Evolutionary conservation across 2,113 vertebrate genomes (phyloP), one percentile per base, ranked within the genome.

Genomic region (Microcebus griseorufus): DNA sequence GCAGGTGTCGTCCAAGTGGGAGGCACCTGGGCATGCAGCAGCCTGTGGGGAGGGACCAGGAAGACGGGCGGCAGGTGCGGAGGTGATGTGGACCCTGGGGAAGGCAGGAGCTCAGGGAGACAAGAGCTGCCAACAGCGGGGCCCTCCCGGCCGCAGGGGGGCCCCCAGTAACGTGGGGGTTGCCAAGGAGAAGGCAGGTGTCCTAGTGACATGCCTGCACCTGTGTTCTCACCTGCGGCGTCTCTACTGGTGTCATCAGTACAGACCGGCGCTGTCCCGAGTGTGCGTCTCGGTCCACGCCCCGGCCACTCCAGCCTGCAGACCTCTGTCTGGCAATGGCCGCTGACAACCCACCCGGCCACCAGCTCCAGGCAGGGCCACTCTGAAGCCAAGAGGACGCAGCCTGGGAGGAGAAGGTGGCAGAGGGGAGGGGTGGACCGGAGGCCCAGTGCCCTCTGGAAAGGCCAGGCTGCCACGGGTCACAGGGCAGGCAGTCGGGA

Each of bases 61-160:
- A 9, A 11, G 37, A 73, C 0, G 1, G 16, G 3, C 0, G 12
- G 18, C 23, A 12, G 11, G 0, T 0, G 1, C 4, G 11, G 25
- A 48, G 27, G 32, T 3, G 3, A 6, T 1, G 1, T 16, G 20
- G 4, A 7, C 60, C 48, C 51, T 39, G 10, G 73, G 67, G 27
- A 51, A 73, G 65, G 65, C 17, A 12, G 34, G 65, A 45, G 17
- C 17, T 16, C 2, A 8, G 5, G 16, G 6, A 27, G 14, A 2
- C 6, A 27, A 29, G 29, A 29, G 25, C 45, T 37, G 5, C 2
- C 39, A 34, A 20, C 42, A 45, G 45, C 45, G 9, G 45, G 45
- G 45, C 45, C 45, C 45, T 45, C 45, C 45, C 45, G 45, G 45
- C 45, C 7, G 1, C 45, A 45, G 45, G 45, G 2, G 42, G 1